phyloP scores from a whole-genome alignment of 2,888 invertebrate species.

The Ecdyonurus torrentis region DNA sequence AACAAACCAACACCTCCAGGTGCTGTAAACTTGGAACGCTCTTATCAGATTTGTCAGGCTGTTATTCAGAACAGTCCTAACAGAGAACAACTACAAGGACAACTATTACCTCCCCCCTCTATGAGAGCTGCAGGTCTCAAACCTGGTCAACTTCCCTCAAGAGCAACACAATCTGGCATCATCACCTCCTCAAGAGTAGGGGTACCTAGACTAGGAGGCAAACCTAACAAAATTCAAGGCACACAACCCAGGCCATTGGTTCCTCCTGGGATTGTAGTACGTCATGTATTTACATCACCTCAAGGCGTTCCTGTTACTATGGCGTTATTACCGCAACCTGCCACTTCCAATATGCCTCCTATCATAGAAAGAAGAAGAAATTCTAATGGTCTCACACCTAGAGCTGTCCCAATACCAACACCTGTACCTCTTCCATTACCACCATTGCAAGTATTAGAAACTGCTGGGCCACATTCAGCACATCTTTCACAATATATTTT shows the following conservation, averaged over 20 bases:
- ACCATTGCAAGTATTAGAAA: slow-evolving; percentile 36
- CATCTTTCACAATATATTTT: slow-evolving; percentile 47
- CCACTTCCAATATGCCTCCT: not conserved
- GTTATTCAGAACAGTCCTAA: slow-evolving; percentile 87
- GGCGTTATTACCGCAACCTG: slow-evolving; percentile 32
- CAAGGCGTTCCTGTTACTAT: slow-evolving; percentile 38
- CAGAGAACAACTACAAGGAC: slow-evolving; percentile 68
- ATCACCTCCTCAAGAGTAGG: slow-evolving; percentile 23
- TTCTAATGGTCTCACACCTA: not conserved
- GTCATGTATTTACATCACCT: slow-evolving; percentile 39
- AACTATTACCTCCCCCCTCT: slow-evolving; percentile 73
- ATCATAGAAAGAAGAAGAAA: not conserved
- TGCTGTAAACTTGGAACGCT: slow-evolving; percentile 81
- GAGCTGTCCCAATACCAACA: slow-evolving; percentile 1
- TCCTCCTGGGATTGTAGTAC: slow-evolving; percentile 39
- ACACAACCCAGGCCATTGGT: not conserved
- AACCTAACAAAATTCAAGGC: not conserved
- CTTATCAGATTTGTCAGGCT: slow-evolving; percentile 76
- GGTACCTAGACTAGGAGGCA: not conserved
- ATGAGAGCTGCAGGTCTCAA: slow-evolving; percentile 20
- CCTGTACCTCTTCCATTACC: slow-evolving; percentile 4
- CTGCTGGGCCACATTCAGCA: slow-evolving; percentile 8
- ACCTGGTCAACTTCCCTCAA: slow-evolving; percentile 10
- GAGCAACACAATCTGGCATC: slow-evolving; percentile 26
- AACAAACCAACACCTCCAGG: slow-evolving; percentile 71